Evolutionary conservation across 2,113 vertebrate species (phyloP), one percentile per base, ranked within the genome.

Genomic region (Onychorhynchus coronatus): DNA sequence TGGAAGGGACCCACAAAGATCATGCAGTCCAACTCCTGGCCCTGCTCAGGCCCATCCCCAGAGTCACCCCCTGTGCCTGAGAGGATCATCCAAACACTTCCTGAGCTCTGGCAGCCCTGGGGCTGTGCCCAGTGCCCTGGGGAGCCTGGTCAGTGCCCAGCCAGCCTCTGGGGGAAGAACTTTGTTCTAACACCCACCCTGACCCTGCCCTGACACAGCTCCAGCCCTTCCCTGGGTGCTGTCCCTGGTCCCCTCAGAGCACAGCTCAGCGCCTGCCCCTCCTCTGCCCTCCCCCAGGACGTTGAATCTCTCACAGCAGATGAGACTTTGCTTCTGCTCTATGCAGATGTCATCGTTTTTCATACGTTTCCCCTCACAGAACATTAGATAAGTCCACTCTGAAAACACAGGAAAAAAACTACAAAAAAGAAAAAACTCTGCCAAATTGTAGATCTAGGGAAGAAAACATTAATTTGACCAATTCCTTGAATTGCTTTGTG

Each of bases 401-500:
- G 49, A 83, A 88, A 91, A 62, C 19, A 79, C 8, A 41, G 18
- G n/a, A n/a, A 35, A 7, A 4, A 59, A 41, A 83, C 49, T 4
- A 39, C 1, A 5, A 10, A 18, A 55, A 66, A 41, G 5, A 22
- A 35, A 35, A 9, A 6, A 1, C 4, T 19, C 59, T 2, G 13
- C 7, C 11, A 5, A 72, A 39, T 9, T 50, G 11, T 17, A 62
- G 52, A 55, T 41, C 17, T 3, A 53, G 18, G 25, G 14, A 56
- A 56, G 41, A 89, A 58, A 9, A n/a, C 7, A 39, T 17, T 73
- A 5, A 19, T 27, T 75, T 49, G 24, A 85, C 18, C 37, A 47
- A 49, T 74, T 84, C 19, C 25, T 52, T 59, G 12, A 68, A 91
- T 2, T 63, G 39, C 24, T 59, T 39, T 31, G 28, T 35, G 16